Conservation (phyloP, 2,113 vertebrate species). For the Trichomycterus rosablanca region DNA sequence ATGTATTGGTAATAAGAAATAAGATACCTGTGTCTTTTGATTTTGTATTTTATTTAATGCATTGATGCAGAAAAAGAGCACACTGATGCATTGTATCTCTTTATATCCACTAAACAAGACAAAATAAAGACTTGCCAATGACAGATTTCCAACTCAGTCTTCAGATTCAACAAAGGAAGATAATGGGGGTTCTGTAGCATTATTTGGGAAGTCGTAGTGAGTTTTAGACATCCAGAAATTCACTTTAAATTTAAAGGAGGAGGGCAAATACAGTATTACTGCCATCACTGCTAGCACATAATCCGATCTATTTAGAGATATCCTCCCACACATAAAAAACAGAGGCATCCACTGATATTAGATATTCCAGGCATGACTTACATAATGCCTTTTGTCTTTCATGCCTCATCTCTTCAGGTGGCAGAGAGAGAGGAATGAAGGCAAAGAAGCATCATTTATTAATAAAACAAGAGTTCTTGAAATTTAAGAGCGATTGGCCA, state of each 20-base stretch:
- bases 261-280: constrained; percentile 20
- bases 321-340: constrained; percentile 55
- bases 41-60: too few species aligned
- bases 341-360: constrained; percentile 53
- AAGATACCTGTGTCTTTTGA: too few species aligned
- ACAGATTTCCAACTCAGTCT: constrained; percentile 8
- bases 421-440: constrained; percentile 24
- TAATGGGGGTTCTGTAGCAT: neutral
- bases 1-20: too few species aligned
- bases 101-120: neutral
- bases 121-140: neutral
- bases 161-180: too few species aligned
- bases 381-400: constrained; percentile 62
- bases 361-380: constrained; percentile 63
- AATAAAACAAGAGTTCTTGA: constrained; percentile 52
- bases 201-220: neutral
- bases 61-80: neutral
- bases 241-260: constrained; percentile 12
- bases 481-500: constrained; percentile 34
- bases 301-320: constrained; percentile 58
- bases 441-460: constrained; percentile 54
- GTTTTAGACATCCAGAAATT: constrained; percentile 9
- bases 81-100: neutral
- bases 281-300: constrained; percentile 27
- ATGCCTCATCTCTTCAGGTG: constrained; percentile 55